Conservation (phyloP, 2,888 invertebrate genomes). For the Xestia ashworthii region DNA sequence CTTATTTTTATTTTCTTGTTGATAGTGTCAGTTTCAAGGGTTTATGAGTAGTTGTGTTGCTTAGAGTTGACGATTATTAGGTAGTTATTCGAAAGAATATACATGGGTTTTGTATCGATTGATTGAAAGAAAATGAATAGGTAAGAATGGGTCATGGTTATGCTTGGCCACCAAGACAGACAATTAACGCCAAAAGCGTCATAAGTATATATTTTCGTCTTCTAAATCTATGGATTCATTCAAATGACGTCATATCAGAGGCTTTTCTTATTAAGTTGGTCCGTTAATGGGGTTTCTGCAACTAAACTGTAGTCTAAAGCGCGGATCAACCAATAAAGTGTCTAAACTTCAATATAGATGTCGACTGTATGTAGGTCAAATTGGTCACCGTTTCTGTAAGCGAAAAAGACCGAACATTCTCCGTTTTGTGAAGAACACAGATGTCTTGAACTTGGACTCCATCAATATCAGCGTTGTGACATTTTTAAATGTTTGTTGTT, state of each 20-base stretch:
- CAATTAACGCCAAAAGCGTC: neutral
- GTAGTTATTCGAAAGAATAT: conserved; percentile 8
- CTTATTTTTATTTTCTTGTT: conserved; percentile 58
- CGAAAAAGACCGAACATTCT: no score
- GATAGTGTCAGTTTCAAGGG: conserved; percentile 70
- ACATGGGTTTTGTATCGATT: neutral
- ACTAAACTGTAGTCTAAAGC: neutral
- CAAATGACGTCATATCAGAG: neutral
- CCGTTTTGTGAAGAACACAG: no score
- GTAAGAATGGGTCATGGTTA: neutral
- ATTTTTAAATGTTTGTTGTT: no score
- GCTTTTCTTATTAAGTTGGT: neutral
- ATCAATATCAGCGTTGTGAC: neutral
- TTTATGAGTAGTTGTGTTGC: conserved; percentile 26
- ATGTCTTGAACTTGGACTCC: no score
- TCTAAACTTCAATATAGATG: neutral
- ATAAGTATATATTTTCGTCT: no score
- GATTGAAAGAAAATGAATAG: neutral
- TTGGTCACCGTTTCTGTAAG: neutral
- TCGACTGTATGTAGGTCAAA: neutral
- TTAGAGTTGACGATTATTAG: neutral
- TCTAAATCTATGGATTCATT: neutral
- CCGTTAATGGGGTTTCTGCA: neutral
- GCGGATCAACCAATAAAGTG: neutral
- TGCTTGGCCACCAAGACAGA: neutral